Base-by-base conservation (phyloP, 2,113 vertebrate genomes). In the Nesogale talazaci region DNA sequence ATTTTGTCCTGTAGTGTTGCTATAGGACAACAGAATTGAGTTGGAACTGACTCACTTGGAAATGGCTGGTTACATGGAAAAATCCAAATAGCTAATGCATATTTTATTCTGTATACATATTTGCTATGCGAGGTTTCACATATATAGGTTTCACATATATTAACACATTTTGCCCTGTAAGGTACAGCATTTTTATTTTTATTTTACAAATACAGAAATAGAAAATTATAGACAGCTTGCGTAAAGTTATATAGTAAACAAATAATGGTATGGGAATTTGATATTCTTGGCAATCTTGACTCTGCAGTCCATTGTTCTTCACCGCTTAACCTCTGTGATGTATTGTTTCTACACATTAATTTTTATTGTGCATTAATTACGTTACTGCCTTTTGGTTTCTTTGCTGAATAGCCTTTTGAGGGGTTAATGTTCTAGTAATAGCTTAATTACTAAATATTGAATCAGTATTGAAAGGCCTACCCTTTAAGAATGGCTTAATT, bases 401-500 rank as follows among this genome's bases (percentile, higher is more conserved):
- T 52, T 52, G 46, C 46, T 52, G 10, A 52, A 52, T 8, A 52
- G 46, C 6, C 46, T 52, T 52, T 52, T 52, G 10, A 12, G 46
- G 46, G 9, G 46, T 52, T 52, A 52, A 52, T 52, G 27, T 92
- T 88, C 22, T 81, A 75, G 34, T 86, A 46, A 12, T 69, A n/a
- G 90, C 90, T 86, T 63, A 63, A 29, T 81, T 52, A 29, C 2
- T 63, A 57, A 61, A 75, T 59, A 88, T 0, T 79, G 57, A 95
- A 78, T 61, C 38, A 82, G 0, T 74, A 52, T 78, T 92, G 15
- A 90, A 94, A 86, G 86, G 36, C 84, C 52, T 67, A 77, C 2
- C 86, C 15, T 86, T 92, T 86, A 86, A 81, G 22, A 59, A 86
- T 84, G 25, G 25, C 27, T 83, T 65, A 56, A 27, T 87, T 95